These are phyloP conservation scores for Zele albiditarsus DNA, from an alignment of 2,888 invertebrate genomes.

Conservation along the genomic window DNA sequence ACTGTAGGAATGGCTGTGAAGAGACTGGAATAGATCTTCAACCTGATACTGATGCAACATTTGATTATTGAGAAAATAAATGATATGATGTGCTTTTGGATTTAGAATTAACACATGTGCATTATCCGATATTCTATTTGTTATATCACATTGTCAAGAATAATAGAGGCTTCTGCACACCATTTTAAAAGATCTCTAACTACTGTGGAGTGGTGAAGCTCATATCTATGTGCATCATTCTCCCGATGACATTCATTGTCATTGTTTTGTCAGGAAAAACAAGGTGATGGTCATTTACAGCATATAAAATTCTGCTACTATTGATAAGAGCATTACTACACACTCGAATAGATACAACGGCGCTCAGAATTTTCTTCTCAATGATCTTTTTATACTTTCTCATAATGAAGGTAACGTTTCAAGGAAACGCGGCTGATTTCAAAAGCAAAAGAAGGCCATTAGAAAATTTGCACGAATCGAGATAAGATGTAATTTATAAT, in stretches of 20 bases:
- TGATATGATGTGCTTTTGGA: too few species aligned
- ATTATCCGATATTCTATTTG: not conserved
- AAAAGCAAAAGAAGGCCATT: too few species aligned
- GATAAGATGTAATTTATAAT: not conserved
- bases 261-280: not conserved
- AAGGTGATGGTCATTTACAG: not conserved
- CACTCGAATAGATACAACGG: not conserved
- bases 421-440: not conserved
- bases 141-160: not conserved
- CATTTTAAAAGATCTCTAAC: slow-evolving; percentile 1
- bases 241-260: slow-evolving; percentile 3
- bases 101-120: too few species aligned
- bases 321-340: not conserved
- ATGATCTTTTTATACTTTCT: slow-evolving; percentile 18
- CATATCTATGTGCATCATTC: not conserved
- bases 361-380: not conserved
- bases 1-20: too few species aligned
- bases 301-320: not conserved
- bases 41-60: too few species aligned
- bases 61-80: too few species aligned
- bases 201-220: not conserved
- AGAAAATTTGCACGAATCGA: not conserved
- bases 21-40: too few species aligned
- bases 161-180: not conserved
- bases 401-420: not conserved